Percentiles rank a stretch among this genome's conserved stretches.
Evolutionary conservation across 2,888 invertebrate species (phyloP).

Genomic region (Phalangium opilio): DNA sequence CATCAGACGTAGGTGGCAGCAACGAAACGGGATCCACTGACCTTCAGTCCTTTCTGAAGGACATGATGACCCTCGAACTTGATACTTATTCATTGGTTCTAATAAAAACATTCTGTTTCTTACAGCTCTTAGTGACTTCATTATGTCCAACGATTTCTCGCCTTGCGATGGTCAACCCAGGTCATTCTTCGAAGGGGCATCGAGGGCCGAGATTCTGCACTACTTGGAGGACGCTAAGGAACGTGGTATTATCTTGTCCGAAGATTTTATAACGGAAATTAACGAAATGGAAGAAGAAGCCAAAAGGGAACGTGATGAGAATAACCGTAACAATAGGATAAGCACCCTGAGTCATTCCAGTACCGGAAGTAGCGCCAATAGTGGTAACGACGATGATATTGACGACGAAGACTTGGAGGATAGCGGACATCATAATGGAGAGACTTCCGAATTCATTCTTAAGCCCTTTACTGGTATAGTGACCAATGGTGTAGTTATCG

Average conservation of each 20-base stretch:
- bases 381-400: background rate
- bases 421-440: no score
- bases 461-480: no score
- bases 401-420: background rate
- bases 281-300: constrained; percentile 16
- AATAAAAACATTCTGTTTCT: no score
- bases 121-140: no score
- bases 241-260: constrained; percentile 8
- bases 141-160: no score
- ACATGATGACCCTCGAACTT: no score
- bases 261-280: constrained; percentile 7
- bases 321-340: constrained; percentile 8
- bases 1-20: no score
- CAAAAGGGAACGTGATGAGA: constrained; percentile 7
- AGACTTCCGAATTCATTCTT: no score
- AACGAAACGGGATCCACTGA: no score
- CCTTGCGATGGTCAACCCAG: constrained; percentile 19
- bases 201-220: constrained; percentile 75
- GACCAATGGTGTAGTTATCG: no score
- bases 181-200: constrained; percentile 53
- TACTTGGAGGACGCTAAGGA: constrained; percentile 54
- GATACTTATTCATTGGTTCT: no score
- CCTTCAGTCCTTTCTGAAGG: no score
- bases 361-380: constrained; percentile 41
- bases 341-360: constrained; percentile 39